These are phyloP conservation scores for Xenopus laevis DNA, from an alignment of 2,113 vertebrate species.

Conservation along the genomic window DNA sequence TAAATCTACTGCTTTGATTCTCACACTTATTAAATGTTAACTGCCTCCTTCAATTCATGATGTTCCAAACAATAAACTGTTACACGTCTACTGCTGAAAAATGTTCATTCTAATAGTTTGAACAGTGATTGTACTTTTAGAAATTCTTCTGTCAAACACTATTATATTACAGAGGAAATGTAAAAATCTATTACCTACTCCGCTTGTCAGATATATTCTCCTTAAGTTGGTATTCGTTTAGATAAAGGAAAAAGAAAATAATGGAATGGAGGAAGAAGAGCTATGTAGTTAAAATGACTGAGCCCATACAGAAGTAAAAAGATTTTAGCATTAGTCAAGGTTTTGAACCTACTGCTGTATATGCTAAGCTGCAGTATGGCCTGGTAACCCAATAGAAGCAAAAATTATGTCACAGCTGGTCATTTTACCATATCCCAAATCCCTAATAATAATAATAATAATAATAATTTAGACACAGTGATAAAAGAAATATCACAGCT, in stretches of 20 bases:
- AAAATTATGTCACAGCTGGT: too few species aligned
- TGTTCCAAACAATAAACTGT: constrained; percentile 39
- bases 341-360: too few species aligned
- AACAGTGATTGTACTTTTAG: constrained; percentile 19
- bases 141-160: background rate
- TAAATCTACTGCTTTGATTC: constrained; percentile 16
- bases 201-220: background rate
- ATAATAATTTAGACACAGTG: too few species aligned
- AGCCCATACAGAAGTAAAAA: too few species aligned
- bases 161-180: background rate
- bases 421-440: too few species aligned
- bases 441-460: too few species aligned
- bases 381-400: too few species aligned
- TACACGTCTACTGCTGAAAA: constrained; percentile 15
- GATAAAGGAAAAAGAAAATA: background rate
- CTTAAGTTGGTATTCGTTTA: background rate
- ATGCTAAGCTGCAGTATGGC: too few species aligned
- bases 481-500: too few species aligned
- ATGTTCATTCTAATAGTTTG: constrained; percentile 20
- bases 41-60: constrained; percentile 27
- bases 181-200: background rate
- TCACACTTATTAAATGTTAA: constrained; percentile 42
- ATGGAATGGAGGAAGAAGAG: too few species aligned
- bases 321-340: too few species aligned
- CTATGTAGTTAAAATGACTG: too few species aligned